Base-by-base conservation (phyloP, 2,113 vertebrate genomes). In the Scytalopus superciliaris region DNA sequence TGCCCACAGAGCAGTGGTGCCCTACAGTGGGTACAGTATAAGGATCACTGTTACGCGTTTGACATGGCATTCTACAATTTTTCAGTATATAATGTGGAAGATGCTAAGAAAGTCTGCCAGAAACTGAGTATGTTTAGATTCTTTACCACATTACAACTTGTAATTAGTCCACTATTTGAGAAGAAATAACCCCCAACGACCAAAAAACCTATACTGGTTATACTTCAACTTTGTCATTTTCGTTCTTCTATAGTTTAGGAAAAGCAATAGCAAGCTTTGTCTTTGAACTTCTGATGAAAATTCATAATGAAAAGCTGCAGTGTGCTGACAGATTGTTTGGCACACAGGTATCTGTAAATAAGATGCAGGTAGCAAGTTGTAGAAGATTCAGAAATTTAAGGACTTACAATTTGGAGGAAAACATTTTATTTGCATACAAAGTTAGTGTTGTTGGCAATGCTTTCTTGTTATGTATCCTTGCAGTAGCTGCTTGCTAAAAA, bases 11-110 rank as follows among this genome's bases (percentile, higher is more conserved):
- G 84, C 31, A 91, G 96, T 11, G 94, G 85, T 9, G 30, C 62
- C 31, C 96, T 98, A 3, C 96, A 87, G 2, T 99, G 99, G 99
- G 91, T 99, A n/a, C 97, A 98, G 86, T 98, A 98, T 47, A 91
- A 97, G 85, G 97, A 97, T 72, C 97, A 99, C 81, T 99, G 99
- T 57, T 99, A 99, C 0, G 97, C 96, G 3, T 98, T 99, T 62
- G 96, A 99, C 94, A 98, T 98, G 96, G 98, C 94, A 1, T 97
- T 99, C 92, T 98, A 98, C 97, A 99, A 98, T 96, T 99, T 98
- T 93, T 98, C 93, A 1, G 96, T 98, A 23, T 98, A 98, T 96
- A 98, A 62, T 21, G 98, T 97, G 89, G 92, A 97, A 50, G 95
- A 97, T 25, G 99, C 99, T 75, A 98, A 92, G 93, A 84, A 40